Evolutionary conservation across 2,797 vertebrate species (phyloP).

Genomic region (Distichodus sexfasciatus): DNA sequence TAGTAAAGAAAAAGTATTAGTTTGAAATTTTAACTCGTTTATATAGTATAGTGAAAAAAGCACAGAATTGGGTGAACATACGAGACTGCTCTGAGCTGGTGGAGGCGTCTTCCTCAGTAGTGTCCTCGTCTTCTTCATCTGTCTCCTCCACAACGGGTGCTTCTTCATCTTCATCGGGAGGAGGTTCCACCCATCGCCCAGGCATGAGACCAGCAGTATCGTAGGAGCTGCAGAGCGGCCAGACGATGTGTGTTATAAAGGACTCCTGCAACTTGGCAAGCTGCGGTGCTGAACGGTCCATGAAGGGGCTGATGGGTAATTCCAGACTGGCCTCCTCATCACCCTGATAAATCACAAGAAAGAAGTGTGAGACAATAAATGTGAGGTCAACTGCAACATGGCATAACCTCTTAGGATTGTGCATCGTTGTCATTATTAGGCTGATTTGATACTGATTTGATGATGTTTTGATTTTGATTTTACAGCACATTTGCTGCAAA

Average conservation of each 20-base stretch:
- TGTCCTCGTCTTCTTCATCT: constrained; percentile 64
- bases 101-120: constrained; percentile 79
- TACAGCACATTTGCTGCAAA: no score
- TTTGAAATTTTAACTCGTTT: background rate
- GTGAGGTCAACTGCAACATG: no score
- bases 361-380: background rate
- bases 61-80: constrained; percentile 52
- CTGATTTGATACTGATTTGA: no score
- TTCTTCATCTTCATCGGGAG: constrained; percentile 75
- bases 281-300: constrained; percentile 96
- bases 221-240: constrained; percentile 94
- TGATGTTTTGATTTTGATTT: no score
- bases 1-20: background rate
- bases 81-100: constrained; percentile 81
- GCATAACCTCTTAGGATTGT: no score
- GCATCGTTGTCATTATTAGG: no score
- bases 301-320: constrained; percentile 95
- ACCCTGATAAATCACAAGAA: constrained; percentile 71
- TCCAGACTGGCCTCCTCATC: constrained; percentile 94
- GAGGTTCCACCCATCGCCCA: constrained; percentile 88
- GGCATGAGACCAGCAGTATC: constrained; percentile 92
- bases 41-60: no score
- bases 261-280: constrained; percentile 97
- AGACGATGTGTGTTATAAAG: constrained; percentile 98
- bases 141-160: constrained; percentile 80